These are phyloP conservation scores for Gymnarchus niloticus DNA, from an alignment of 2,113 vertebrate species.

Conservation along the genomic window DNA sequence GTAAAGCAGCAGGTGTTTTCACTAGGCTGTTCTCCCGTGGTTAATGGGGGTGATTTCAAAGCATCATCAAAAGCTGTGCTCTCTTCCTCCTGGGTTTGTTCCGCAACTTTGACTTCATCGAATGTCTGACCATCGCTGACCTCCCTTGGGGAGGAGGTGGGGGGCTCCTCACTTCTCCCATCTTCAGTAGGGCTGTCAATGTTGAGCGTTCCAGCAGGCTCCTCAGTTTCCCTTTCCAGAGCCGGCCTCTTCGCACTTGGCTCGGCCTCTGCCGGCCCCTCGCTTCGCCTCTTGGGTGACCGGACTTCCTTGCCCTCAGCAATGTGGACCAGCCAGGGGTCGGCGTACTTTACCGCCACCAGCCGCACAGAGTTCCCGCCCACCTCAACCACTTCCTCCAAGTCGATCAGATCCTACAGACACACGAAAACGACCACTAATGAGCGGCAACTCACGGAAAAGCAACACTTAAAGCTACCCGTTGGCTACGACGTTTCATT, in stretches of 20 bases:
- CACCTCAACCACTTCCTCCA: conserved; percentile 66
- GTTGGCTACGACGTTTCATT: no score
- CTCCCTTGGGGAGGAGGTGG: neutral
- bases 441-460: neutral
- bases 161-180: neutral
- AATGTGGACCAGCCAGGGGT: conserved; percentile 66
- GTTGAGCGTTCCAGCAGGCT: neutral
- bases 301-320: neutral
- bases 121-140: neutral
- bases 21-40: neutral
- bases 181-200: neutral
- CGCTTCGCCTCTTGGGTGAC: conserved; percentile 36
- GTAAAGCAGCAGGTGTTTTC: neutral
- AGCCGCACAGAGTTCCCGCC: conserved; percentile 61
- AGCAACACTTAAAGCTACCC: no score
- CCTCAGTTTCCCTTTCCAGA: neutral
- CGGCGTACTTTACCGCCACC: conserved; percentile 56
- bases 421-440: neutral
- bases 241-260: conserved; percentile 7
- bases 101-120: neutral
- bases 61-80: neutral
- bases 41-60: neutral
- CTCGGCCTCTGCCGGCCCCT: neutral
- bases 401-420: conserved; percentile 62
- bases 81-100: neutral